Evolutionary conservation across 2,888 invertebrate species (phyloP), one percentile per base, ranked within the genome.

Genomic region (Idaea straminata): DNA sequence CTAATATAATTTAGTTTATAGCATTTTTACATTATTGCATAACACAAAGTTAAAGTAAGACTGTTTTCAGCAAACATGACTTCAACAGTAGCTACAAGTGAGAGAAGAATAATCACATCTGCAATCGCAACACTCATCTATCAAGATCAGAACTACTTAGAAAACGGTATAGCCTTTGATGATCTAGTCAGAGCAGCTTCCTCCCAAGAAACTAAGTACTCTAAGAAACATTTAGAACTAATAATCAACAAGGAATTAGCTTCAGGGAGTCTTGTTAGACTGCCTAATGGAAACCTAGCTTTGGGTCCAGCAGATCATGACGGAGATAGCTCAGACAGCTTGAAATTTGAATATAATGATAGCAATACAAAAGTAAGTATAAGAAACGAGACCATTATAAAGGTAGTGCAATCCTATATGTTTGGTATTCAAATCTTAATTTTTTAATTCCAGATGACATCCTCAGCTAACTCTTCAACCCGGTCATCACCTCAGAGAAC

Each of bases 61-160:
- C 25, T 25, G 25, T 25, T 62, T 71, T 61, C 77, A 81, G 70
- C 79, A 88, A 90, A 92, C 91, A 88, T 94, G 94, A 82, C 86
- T 69, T 76, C 92, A 80, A 75, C 84, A 67, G 77, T 87, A 69
- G 89, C 86, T 69, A 83, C 85, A 69, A 87, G 84, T 83, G 85
- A 94, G 82, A 81, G 94, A 81, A 82, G 92, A 74, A 87, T 96
- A 75, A 93, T 96, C 70, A 95, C 95, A 62, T 94, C 95, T 70
- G 95, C 96, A 34, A 95, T 96, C 70, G 95, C 95, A 63, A 95
- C 96, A 78, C 89, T 96, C 47, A 95, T 96, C 69, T 94, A 95
- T 72, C 94, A 95, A 77, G 96, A 96, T 80, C 95, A 96, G 64
- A 95, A 95, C 83, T 96, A 95, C 77, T 89, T 95, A 66, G 95